Evolutionary conservation across 2,888 invertebrate genomes (phyloP).

Genomic region (Hydriomena furcata): DNA sequence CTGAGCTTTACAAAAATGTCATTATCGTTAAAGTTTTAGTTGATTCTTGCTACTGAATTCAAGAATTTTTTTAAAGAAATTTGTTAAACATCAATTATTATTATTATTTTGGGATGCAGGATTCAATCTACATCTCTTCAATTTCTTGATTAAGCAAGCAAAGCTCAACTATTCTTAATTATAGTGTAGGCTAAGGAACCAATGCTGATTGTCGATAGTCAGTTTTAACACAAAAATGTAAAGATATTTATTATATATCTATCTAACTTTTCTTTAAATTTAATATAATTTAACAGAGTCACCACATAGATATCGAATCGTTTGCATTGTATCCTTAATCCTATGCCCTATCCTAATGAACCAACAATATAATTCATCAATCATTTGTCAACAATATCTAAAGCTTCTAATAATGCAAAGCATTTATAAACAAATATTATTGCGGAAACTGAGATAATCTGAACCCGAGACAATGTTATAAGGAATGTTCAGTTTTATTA

Average conservation of each 20-base stretch:
- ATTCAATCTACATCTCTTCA: neutral
- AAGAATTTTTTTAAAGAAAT: neutral
- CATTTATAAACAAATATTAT: slow-evolving; percentile 30
- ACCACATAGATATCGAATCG: slow-evolving; percentile 25
- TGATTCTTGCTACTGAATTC: neutral
- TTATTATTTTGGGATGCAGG: slow-evolving; percentile 4
- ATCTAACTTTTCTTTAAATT: slow-evolving; percentile 10
- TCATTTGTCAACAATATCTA: slow-evolving; percentile 53
- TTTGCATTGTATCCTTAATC: slow-evolving; percentile 43
- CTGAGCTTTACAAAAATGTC: slow-evolving; percentile 11
- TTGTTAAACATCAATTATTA: neutral
- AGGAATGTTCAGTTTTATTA: slow-evolving; percentile 50
- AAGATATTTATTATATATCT: neutral
- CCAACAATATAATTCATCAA: slow-evolving; percentile 51
- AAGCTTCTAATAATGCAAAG: slow-evolving; percentile 53
- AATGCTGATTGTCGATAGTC: slow-evolving; percentile 11
- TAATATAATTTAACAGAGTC: slow-evolving; percentile 19
- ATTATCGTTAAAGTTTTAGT: neutral
- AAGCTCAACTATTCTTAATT: slow-evolving; percentile 26
- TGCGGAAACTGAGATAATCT: slow-evolving; percentile 30
- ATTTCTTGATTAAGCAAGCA: slow-evolving; percentile 9
- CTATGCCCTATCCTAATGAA: slow-evolving; percentile 52
- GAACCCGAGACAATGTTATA: slow-evolving; percentile 39
- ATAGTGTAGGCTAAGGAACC: slow-evolving; percentile 25
- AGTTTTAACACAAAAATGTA: slow-evolving; percentile 4